These are phyloP conservation scores for Tinamus guttatus DNA, from an alignment of 2,113 vertebrate species.

Conservation along the genomic window DNA sequence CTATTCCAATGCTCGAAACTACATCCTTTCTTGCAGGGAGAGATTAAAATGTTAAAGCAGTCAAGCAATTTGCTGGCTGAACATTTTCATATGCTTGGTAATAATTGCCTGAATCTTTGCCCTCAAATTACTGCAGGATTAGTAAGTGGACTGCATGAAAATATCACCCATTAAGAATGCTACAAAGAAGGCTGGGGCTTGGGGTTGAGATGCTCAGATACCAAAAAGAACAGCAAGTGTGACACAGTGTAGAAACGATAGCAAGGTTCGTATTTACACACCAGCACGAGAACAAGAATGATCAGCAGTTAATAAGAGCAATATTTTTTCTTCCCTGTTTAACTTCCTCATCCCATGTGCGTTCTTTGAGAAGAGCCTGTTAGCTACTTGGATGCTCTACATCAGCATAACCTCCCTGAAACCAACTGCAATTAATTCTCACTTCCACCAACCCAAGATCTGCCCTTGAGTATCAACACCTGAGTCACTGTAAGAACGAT, in stretches of 20 bases:
- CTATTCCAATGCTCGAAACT: background rate
- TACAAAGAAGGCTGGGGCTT: background rate
- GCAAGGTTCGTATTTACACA: background rate
- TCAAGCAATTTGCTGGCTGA: slow-evolving; percentile 42
- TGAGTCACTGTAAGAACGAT: background rate
- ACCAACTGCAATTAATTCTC: background rate
- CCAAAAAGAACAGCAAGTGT: background rate
- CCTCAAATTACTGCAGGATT: background rate
- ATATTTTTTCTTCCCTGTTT: background rate
- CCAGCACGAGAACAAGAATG: background rate
- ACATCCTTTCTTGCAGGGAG: background rate
- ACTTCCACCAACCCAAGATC: background rate
- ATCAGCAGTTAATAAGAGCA: background rate
- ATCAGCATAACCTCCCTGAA: background rate
- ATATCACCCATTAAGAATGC: background rate
- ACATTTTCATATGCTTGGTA: slow-evolving; percentile 36
- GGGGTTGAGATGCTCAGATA: background rate
- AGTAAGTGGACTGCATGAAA: slow-evolving; percentile 2
- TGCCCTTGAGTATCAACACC: slow-evolving; percentile 6
- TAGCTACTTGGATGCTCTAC: background rate
- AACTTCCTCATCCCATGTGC: background rate
- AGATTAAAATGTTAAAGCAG: slow-evolving; percentile 38
- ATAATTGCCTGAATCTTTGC: slow-evolving; percentile 42
- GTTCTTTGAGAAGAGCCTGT: background rate
- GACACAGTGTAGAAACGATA: background rate